phyloP scores from a whole-genome alignment of 2,113 vertebrate genomes.

The Myrmecophaga tridactyla region DNA sequence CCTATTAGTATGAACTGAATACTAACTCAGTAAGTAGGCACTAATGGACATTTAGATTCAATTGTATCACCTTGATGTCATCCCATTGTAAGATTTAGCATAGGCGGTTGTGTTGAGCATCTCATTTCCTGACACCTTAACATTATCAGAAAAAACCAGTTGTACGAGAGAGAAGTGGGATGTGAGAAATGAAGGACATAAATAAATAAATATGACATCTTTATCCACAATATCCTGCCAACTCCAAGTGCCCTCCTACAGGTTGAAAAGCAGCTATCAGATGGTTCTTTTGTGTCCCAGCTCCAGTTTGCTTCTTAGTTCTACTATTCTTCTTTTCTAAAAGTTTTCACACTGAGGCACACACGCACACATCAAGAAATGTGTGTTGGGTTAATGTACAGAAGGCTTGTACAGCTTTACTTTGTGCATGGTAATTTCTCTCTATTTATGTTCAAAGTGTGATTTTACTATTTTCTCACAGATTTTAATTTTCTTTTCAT shows the following conservation, averaged over 20 bases:
- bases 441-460: background rate
- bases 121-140: background rate
- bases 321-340: background rate
- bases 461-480: background rate
- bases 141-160: background rate
- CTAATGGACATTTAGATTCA: background rate
- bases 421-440: background rate
- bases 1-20: background rate
- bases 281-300: background rate
- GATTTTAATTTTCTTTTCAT: background rate
- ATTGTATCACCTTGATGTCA: background rate
- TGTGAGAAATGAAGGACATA: background rate
- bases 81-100: background rate
- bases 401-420: background rate
- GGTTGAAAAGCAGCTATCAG: background rate
- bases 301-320: background rate
- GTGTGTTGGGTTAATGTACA: background rate
- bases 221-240: accelerated
- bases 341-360: background rate
- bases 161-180: background rate
- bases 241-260: accelerated
- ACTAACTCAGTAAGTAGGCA: background rate
- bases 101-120: background rate
- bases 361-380: background rate
- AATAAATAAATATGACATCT: background rate